Percentiles rank a stretch among this genome's conserved stretches.
Conservation (phyloP, 92 coral and sea anemone species). For the Phenganax marumi region DNA sequence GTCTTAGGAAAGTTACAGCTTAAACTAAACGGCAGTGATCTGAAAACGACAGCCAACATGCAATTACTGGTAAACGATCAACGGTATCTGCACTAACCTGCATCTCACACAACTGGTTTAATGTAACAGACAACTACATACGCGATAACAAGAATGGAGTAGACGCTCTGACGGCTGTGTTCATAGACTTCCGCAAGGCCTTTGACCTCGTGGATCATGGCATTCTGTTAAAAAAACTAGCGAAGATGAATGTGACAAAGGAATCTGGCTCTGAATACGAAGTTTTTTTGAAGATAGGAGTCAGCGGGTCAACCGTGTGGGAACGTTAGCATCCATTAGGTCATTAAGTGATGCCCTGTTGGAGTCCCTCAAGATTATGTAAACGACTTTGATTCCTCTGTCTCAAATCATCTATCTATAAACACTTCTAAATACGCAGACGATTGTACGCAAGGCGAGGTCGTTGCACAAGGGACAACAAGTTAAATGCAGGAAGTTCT, state of each 20-base stretch:
- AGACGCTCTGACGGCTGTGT: slow-evolving; percentile 40
- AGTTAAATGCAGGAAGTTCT: too few species aligned
- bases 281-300: too few species aligned
- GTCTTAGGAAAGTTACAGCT: slow-evolving; percentile 29
- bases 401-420: background rate
- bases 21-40: slow-evolving; percentile 10
- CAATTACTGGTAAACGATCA: background rate
- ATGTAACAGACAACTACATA: slow-evolving; percentile 27
- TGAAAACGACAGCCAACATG: slow-evolving; percentile 23
- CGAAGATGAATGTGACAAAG: too few species aligned
- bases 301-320: too few species aligned
- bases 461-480: background rate
- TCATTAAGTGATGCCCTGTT: too few species aligned
- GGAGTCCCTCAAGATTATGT: background rate
- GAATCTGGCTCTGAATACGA: too few species aligned
- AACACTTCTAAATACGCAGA: background rate
- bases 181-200: slow-evolving; percentile 42
- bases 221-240: background rate
- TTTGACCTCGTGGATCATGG: slow-evolving; percentile 3
- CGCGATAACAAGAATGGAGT: slow-evolving; percentile 34
- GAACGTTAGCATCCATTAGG: too few species aligned
- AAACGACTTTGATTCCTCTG: background rate
- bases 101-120: slow-evolving; percentile 43
- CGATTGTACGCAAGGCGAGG: background rate
- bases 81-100: slow-evolving; percentile 30